phyloP scores from a whole-genome alignment of 2,888 invertebrate species.

The Leptopilina drosophilae region DNA sequence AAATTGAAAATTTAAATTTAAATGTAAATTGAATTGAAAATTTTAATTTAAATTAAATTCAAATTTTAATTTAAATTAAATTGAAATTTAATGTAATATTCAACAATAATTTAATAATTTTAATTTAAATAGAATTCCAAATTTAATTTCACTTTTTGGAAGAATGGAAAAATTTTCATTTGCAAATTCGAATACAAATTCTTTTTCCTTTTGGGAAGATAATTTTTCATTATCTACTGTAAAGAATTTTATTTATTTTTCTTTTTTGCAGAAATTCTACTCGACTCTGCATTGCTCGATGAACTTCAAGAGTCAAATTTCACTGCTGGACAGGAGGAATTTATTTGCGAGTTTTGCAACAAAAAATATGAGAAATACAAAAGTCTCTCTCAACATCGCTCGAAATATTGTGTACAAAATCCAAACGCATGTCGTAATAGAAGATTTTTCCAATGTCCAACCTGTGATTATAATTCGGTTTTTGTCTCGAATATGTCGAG shows the following conservation, averaged over 20 bases:
- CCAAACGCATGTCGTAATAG: constrained; percentile 32
- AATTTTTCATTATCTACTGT: background rate
- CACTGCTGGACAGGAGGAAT: background rate
- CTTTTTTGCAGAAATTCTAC: constrained; percentile 7
- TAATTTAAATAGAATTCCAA: no score
- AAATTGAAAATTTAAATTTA: no score
- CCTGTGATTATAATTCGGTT: constrained; percentile 27
- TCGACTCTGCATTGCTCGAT: background rate
- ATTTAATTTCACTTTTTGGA: no score
- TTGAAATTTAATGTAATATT: no score
- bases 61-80: no score
- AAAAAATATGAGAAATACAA: constrained; percentile 34
- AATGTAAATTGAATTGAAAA: no score
- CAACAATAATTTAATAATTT: no score
- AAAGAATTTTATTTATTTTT: background rate
- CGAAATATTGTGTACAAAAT: constrained; percentile 32
- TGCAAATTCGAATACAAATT: background rate
- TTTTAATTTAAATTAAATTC: no score
- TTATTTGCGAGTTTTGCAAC: constrained; percentile 34
- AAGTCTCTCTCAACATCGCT: constrained; percentile 29
- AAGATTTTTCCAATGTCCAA: constrained; percentile 37
- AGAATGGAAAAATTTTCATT: no score
- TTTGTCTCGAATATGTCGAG: constrained; percentile 29
- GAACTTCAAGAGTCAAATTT: constrained; percentile 1
- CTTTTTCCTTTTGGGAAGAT: background rate